Conservation (phyloP, 35 echinoderm and acorn worm genomes). For the Ptychodera flava region DNA sequence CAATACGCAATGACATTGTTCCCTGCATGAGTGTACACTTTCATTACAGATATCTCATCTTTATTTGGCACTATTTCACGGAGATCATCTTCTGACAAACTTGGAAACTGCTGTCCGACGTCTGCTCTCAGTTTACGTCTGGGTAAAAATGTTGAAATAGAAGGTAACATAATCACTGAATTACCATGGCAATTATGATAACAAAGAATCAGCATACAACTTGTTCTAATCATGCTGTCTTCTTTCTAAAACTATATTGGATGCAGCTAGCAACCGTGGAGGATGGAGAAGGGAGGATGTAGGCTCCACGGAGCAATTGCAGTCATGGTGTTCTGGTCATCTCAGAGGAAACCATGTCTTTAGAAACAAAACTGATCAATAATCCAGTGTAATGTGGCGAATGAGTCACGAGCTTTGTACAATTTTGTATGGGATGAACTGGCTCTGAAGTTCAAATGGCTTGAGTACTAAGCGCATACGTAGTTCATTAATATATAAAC, state of each 20-base stretch:
- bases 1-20: constrained; percentile 60
- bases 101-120: constrained; percentile 45
- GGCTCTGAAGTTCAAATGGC: too few relatives aligned
- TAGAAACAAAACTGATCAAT: too few relatives aligned
- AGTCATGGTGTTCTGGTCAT: background rate
- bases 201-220: too few relatives aligned
- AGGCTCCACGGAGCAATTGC: background rate
- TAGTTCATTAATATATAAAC: too few relatives aligned
- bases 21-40: constrained; percentile 63
- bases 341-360: too few relatives aligned
- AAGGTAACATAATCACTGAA: background rate
- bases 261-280: too few relatives aligned
- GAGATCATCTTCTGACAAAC: constrained; percentile 46
- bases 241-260: background rate
- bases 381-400: too few relatives aligned
- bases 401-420: too few relatives aligned
- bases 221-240: too few relatives aligned
- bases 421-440: too few relatives aligned
- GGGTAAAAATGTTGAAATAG: background rate
- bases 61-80: constrained; percentile 79
- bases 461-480: too few relatives aligned
- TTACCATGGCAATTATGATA: too few relatives aligned
- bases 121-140: constrained; percentile 37
- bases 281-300: constrained; percentile 1
- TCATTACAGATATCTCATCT: constrained; percentile 73